Evolutionary conservation across 1,140 invertebrate genomes (phyloP), one percentile per base, ranked within the genome.

Genomic region (Cotesia chilonis): DNA sequence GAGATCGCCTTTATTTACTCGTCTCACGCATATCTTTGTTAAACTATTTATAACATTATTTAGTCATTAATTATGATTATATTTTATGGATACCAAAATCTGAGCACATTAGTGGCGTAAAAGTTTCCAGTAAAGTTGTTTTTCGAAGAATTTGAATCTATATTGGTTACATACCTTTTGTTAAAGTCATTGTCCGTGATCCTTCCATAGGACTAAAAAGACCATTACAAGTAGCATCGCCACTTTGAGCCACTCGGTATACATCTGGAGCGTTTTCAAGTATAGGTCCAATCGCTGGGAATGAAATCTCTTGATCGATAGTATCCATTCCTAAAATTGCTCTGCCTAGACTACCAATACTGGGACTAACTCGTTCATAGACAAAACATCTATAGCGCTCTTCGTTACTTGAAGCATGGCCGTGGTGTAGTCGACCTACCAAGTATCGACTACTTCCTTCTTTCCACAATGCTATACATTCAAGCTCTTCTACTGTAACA

Each of bases 331-430:
- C 77, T 4, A 78, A 59, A 57, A 78, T 80, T 57, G 82, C 81
- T 61, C 83, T 79, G 63, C 80, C 83, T 69, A 84, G 71, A 60
- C 78, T 81, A 38, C 81, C 78, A 51, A 83, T 80, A 38, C 75
- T 82, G 73, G 85, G 88, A 4, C 78, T 83, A 20, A 89, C 92
- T 87, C 93, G 93, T 86, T 96, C 94, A 86, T 94, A 96, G 47
- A 97, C 94, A 88, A 96, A 97, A 88, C 96, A 97, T 73, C 95
- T 89, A 86, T 95, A 97, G 70, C 94, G 91, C 84, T 97, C 95
- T 84, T 97, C 95, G 86, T 96, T 95, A 75, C 93, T 94, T 70
- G 94, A 94, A 52, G 94, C 93, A 85, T 95, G 93, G 81, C 92
- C 92, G 87, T 94, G 93, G 76, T 93, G 91, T 37, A 93, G 86